These are phyloP conservation scores for Cyprinella venusta DNA, from an alignment of 2,797 vertebrate genomes.

Conservation along the genomic window DNA sequence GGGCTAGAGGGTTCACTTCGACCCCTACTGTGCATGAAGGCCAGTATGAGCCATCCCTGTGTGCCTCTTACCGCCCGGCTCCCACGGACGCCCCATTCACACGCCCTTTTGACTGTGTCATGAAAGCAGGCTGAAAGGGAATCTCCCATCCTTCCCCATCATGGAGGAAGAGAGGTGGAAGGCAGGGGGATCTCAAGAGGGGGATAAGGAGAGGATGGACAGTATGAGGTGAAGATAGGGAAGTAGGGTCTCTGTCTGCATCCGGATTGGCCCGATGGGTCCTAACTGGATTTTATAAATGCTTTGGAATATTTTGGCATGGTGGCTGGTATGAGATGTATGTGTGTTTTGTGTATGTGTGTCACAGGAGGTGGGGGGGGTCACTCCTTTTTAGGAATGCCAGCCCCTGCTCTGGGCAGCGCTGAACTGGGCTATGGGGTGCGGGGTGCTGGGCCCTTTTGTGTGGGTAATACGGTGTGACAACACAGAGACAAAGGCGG, in stretches of 20 bases:
- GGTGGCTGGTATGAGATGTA: constrained; percentile 53
- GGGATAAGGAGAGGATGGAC: constrained; percentile 68
- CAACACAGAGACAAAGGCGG: constrained; percentile 95
- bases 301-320: constrained; percentile 46
- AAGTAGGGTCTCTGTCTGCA: not conserved
- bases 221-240: constrained; percentile 22
- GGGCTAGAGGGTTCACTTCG: constrained; percentile 85
- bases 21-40: constrained; percentile 96
- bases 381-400: constrained; percentile 82
- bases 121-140: constrained; percentile 89
- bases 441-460: constrained; percentile 81
- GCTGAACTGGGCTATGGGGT: constrained; percentile 77
- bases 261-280: constrained; percentile 12
- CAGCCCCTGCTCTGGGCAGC: constrained; percentile 89
- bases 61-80: constrained; percentile 81
- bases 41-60: constrained; percentile 77
- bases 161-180: constrained; percentile 58
- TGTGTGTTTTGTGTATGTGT: constrained; percentile 50
- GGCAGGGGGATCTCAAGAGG: constrained; percentile 62
- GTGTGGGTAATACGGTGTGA: constrained; percentile 96
- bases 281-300: constrained; percentile 50
- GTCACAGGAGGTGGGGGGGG: constrained; percentile 48
- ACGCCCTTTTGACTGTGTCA: constrained; percentile 94
- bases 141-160: constrained; percentile 84
- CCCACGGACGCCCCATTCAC: constrained; percentile 93